Evolutionary conservation across 2,113 vertebrate species (phyloP).

Genomic region (Anguilla rostrata): DNA sequence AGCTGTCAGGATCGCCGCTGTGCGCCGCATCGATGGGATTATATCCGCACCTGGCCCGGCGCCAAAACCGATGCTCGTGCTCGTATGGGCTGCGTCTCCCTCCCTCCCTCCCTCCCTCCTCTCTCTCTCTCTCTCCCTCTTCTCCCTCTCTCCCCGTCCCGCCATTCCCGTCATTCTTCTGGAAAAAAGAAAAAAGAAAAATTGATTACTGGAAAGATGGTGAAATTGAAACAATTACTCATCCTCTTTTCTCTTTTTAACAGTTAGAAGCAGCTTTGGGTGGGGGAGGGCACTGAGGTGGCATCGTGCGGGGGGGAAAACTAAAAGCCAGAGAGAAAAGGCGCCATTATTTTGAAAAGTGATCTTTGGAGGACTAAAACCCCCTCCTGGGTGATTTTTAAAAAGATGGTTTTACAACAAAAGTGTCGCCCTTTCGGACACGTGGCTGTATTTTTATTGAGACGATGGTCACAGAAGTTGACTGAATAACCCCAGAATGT

Average conservation of each 20-base stretch:
- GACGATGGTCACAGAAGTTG: background rate
- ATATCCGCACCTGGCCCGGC: background rate
- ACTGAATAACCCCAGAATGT: background rate
- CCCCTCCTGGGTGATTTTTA: background rate
- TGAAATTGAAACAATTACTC: background rate
- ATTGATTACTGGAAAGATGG: background rate
- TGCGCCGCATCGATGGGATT: background rate
- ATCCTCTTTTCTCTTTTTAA: background rate
- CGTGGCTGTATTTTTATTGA: background rate
- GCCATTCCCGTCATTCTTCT: no score
- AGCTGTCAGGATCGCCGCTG: conserved; percentile 15
- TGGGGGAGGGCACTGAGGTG: background rate
- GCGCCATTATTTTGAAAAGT: background rate
- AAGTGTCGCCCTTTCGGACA: background rate
- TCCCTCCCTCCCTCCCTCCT: no score
- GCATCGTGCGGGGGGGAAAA: no score
- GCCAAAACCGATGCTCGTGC: background rate
- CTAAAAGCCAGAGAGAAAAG: no score
- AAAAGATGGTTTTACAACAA: background rate
- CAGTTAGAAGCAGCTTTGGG: background rate
- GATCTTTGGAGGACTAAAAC: background rate
- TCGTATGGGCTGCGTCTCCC: background rate
- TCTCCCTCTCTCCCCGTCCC: no score
- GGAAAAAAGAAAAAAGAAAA: background rate
- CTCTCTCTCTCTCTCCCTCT: no score